Evolutionary conservation across 2,888 invertebrate genomes (phyloP).

Genomic region (Arctia plantaginis): DNA sequence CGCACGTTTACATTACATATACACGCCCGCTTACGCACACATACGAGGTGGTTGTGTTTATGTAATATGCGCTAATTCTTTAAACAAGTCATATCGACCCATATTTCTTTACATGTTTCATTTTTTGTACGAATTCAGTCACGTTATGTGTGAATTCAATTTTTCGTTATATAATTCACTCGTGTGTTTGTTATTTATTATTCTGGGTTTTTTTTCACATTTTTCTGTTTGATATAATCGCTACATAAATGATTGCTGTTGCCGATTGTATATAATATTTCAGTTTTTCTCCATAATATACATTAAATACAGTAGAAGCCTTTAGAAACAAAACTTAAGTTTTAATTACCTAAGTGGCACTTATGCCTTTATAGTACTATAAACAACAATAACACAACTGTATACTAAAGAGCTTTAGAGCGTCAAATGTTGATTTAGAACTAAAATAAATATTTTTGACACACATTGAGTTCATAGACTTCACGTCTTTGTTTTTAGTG

Average conservation of each 20-base stretch:
- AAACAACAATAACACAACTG: conserved; percentile 8
- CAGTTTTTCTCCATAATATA: neutral
- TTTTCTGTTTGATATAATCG: neutral
- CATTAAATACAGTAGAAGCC: conserved; percentile 1
- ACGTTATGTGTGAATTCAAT: neutral
- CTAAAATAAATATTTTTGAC: conserved; percentile 48
- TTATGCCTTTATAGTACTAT: conserved; percentile 13
- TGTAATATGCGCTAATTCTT: conserved; percentile 51
- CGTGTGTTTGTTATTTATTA: neutral
- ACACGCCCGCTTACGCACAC: conserved; percentile 23
- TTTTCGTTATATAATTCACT: neutral
- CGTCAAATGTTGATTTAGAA: conserved; percentile 44
- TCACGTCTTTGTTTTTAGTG: conserved; percentile 39
- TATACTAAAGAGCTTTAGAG: conserved; percentile 9
- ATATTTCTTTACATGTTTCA: conserved; percentile 26
- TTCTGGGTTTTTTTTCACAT: neutral
- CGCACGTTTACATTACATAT: conserved; percentile 17
- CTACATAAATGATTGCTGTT: neutral
- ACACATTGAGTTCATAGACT: conserved; percentile 49
- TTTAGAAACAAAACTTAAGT: conserved; percentile 7
- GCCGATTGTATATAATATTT: neutral
- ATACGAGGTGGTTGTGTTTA: conserved; percentile 34
- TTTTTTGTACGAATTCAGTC: conserved; percentile 16
- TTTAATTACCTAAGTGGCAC: conserved; percentile 9
- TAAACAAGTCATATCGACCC: conserved; percentile 36